Evolutionary conservation across 64 coral and sea anemone genomes (phyloP), one percentile per base, ranked within the genome.

Genomic region (Porites lutea): DNA sequence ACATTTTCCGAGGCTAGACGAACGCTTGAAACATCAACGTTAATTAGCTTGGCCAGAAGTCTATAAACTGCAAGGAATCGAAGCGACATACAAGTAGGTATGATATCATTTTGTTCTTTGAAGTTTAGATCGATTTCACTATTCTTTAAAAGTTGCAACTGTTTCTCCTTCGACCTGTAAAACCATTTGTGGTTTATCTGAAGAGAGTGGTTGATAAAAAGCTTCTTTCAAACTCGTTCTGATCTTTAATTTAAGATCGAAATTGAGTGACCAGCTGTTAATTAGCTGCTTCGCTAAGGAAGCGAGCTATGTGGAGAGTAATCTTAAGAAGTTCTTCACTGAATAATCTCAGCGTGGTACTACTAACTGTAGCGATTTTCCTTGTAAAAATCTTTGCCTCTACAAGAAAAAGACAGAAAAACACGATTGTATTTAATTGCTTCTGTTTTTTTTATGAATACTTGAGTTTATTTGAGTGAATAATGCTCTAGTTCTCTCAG

Each of bases 401-500:
- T 50, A 15, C 48, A 0, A 50, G 6, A 76, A 51, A 76, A 8
- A 48, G 73, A 65, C 23, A 8, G 13, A n/a, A 59, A 82, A 83
- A 65, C 44, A 46, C 14, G 22, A 12, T 15, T 65, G 16, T 83
- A 19, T 65, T 46, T 18, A 37, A 51, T 76, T 51, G 48, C 15
- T 4, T 48, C 73, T 15, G 23, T 60, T 59, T 54, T 61, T 61
- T 13, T 44, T 57, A 4, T 57, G 12, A 12, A 57, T 57, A 57
- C 54, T 57, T 57, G 54, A 57, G 54, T 3, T 57, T 84, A 84
- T 47, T 84, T 68, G 61, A 84, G 61, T 84, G n/a, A 84, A 53
- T 68, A 65, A 67, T 18, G 12, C 19, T 76, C 1, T 48, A 1
- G 27, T 73, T 73, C 71, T 73, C 48, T 8, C 71, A 2, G 43